Evolutionary conservation across 2,113 vertebrate species (phyloP).

Genomic region (Saimiri boliviensis): DNA sequence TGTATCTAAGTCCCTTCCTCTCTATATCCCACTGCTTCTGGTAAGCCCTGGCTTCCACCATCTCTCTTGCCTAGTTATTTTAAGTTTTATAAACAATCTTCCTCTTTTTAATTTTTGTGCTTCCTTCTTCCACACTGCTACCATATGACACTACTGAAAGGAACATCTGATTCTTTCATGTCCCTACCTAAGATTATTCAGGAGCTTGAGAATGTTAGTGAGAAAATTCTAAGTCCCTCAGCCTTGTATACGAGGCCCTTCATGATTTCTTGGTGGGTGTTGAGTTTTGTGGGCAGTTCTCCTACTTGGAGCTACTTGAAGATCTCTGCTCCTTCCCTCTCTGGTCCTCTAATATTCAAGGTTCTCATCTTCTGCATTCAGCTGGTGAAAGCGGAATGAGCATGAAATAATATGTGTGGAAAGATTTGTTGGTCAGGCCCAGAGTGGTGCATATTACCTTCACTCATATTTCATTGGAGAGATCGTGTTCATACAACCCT

Average conservation of each 20-base stretch:
- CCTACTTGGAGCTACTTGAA: background rate
- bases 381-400: background rate
- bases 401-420: background rate
- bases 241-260: background rate
- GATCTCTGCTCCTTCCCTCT: background rate
- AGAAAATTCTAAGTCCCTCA: background rate
- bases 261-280: background rate
- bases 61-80: background rate
- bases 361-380: background rate
- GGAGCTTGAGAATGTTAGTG: background rate
- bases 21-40: background rate
- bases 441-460: background rate
- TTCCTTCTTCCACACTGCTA: background rate
- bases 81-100: background rate
- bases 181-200: background rate
- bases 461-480: background rate
- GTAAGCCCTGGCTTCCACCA: background rate
- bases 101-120: background rate
- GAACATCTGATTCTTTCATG: background rate
- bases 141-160: background rate
- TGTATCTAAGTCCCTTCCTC: background rate
- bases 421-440: background rate
- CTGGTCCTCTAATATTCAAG: background rate
- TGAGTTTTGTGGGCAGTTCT: background rate
- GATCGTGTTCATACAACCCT: background rate